These are phyloP conservation scores for Biston betularia DNA, from an alignment of 2,888 invertebrate species.

Conservation along the genomic window DNA sequence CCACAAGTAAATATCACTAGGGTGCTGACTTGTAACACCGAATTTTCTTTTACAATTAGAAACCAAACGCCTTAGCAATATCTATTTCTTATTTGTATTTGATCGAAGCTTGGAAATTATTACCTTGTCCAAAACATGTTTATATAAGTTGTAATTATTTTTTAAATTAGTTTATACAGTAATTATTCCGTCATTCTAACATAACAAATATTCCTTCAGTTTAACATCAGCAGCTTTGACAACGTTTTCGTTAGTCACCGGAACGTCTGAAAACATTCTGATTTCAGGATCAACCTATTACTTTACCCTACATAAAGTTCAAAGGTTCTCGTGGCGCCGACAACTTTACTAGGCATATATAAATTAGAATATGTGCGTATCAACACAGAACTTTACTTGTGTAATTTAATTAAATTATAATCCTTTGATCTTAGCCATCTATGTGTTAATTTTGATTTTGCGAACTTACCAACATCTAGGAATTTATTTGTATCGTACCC, in stretches of 20 bases:
- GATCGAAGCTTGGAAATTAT: no score
- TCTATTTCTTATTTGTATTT: no score
- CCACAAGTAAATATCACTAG: no score
- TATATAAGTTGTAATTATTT: no score
- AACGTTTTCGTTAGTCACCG: slow-evolving; percentile 59
- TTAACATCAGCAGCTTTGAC: slow-evolving; percentile 55
- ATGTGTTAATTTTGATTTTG: slow-evolving; percentile 1
- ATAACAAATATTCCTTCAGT: slow-evolving; percentile 59
- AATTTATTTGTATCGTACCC: slow-evolving; percentile 49
- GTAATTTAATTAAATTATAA: slow-evolving; percentile 9
- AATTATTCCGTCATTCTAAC: slow-evolving; percentile 44
- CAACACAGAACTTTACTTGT: background rate
- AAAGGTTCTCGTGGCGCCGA: slow-evolving; percentile 21
- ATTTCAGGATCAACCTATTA: background rate
- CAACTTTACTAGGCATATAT: slow-evolving; percentile 1
- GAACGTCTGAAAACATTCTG: slow-evolving; percentile 51
- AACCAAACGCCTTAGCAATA: no score
- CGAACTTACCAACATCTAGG: slow-evolving; percentile 53
- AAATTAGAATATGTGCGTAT: background rate
- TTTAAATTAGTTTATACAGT: slow-evolving; percentile 10
- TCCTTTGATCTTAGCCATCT: slow-evolving; percentile 10
- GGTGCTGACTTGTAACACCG: no score
- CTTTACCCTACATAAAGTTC: slow-evolving; percentile 9
- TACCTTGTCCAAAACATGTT: no score
- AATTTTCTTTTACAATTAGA: no score